These are phyloP conservation scores for Xanthorhoe designata DNA, from an alignment of 2,888 invertebrate species.

Conservation along the genomic window DNA sequence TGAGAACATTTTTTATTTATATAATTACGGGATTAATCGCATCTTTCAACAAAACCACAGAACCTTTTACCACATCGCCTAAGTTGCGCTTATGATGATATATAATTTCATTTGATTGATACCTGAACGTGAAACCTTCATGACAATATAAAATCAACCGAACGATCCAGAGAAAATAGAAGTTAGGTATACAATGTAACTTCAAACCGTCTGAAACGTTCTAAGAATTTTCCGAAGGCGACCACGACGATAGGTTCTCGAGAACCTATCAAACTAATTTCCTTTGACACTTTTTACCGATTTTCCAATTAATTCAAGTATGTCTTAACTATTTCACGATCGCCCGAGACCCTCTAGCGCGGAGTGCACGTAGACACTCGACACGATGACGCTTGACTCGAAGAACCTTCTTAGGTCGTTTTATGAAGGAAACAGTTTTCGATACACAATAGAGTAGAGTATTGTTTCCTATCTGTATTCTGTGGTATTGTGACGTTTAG, in stretches of 20 bases:
- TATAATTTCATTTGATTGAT: constrained; percentile 1
- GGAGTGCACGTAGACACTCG: constrained; percentile 45
- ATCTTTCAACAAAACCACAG: constrained; percentile 1
- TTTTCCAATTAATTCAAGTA: constrained; percentile 42
- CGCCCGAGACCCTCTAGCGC: constrained; percentile 14
- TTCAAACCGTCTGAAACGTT: constrained; percentile 18
- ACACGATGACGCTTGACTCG: constrained; percentile 53
- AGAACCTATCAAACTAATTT: constrained; percentile 39
- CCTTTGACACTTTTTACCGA: constrained; percentile 36
- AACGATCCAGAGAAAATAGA: background rate
- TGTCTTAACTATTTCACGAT: constrained; percentile 29
- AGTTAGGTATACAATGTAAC: background rate
- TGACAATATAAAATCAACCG: background rate
- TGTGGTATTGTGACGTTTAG: background rate
- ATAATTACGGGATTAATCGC: background rate
- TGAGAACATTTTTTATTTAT: too few species aligned
- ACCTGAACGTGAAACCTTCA: background rate
- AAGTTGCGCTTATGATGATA: background rate
- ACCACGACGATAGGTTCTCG: background rate
- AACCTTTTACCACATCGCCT: constrained; percentile 8
- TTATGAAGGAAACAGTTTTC: constrained; percentile 8
- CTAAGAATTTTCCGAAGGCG: constrained; percentile 22
- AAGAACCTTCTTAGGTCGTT: constrained; percentile 49
- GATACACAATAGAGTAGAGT: constrained; percentile 6
- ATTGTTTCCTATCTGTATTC: too few species aligned